Conservation (phyloP, 2,888 invertebrate species). For the Melikaiella ostensackeni region DNA sequence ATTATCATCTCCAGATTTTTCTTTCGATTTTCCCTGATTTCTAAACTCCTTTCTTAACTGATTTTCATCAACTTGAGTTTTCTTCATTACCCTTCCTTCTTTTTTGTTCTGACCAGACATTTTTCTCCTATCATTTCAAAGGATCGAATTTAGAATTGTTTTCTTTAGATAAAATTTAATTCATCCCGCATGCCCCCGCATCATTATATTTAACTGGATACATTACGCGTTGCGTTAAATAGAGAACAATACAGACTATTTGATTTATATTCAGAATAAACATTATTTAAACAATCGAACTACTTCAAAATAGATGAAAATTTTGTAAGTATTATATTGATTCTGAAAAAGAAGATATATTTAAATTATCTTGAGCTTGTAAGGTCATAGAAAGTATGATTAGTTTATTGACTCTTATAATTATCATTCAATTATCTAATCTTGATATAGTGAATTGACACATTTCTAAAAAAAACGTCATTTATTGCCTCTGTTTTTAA, state of each 20-base stretch:
- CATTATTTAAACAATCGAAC: no score
- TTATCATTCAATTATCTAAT: neutral
- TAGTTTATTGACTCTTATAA: neutral
- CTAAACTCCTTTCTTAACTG: slow-evolving; percentile 60
- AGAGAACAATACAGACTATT: no score
- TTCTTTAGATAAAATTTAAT: neutral
- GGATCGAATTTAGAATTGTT: neutral
- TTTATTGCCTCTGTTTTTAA: no score
- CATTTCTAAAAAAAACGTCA: neutral
- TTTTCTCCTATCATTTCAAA: neutral
- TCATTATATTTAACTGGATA: no score
- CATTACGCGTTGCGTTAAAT: no score
- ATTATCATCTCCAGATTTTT: slow-evolving; percentile 42
- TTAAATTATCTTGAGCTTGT: no score
- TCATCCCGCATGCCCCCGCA: no score
- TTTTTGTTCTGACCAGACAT: slow-evolving; percentile 27
- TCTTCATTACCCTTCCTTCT: slow-evolving; percentile 40
- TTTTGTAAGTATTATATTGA: no score
- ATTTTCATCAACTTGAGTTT: slow-evolving; percentile 55
- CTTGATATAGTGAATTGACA: neutral
- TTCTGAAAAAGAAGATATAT: no score
- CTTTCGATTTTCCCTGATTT: slow-evolving; percentile 33
- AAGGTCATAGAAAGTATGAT: neutral
- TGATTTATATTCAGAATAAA: no score
- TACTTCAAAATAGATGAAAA: no score